Evolutionary conservation across 2,797 vertebrate species (phyloP).

Genomic region (Micropoecilia bifurca): DNA sequence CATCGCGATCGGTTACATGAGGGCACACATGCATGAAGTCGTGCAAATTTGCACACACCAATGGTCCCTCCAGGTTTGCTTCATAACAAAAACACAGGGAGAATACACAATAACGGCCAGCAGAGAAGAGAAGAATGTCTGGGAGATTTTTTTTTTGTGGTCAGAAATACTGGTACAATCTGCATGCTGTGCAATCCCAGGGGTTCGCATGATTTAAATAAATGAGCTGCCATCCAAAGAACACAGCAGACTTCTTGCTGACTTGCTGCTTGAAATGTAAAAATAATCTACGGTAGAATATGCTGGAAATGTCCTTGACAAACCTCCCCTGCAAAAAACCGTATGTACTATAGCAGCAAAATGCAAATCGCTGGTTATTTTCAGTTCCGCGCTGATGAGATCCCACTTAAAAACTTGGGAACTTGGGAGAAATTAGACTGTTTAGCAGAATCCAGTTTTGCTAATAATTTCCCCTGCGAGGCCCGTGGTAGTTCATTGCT

Average conservation of each 20-base stretch:
- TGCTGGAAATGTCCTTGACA: conserved; percentile 7
- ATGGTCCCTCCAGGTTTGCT: conserved; percentile 1
- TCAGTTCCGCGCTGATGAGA: conserved; percentile 1
- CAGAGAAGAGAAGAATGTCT: conserved; percentile 7
- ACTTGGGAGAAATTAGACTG: conserved; percentile 21
- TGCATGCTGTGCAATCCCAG: neutral
- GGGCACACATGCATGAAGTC: conserved; percentile 26
- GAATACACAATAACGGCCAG: neutral
- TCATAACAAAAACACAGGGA: neutral
- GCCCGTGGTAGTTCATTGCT: conserved; percentile 7
- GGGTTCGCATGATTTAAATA: neutral
- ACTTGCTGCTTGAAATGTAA: conserved; percentile 9
- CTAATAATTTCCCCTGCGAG: conserved; percentile 21
- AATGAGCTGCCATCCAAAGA: neutral
- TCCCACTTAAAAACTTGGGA: conserved; percentile 1
- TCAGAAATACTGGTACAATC: conserved; percentile 2
- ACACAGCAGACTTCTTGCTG: conserved; percentile 20
- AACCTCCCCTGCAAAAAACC: conserved; percentile 5
- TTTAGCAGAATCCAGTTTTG: conserved; percentile 21
- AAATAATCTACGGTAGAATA: conserved; percentile 2
- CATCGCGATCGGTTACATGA: conserved; percentile 15
- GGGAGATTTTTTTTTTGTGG: conserved; percentile 1
- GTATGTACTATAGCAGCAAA: neutral
- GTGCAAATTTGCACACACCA: conserved; percentile 25
- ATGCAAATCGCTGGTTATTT: conserved; percentile 4